Evolutionary conservation across 2,888 invertebrate genomes (phyloP), one percentile per base, ranked within the genome.

Genomic region (Odontomyia ornata): DNA sequence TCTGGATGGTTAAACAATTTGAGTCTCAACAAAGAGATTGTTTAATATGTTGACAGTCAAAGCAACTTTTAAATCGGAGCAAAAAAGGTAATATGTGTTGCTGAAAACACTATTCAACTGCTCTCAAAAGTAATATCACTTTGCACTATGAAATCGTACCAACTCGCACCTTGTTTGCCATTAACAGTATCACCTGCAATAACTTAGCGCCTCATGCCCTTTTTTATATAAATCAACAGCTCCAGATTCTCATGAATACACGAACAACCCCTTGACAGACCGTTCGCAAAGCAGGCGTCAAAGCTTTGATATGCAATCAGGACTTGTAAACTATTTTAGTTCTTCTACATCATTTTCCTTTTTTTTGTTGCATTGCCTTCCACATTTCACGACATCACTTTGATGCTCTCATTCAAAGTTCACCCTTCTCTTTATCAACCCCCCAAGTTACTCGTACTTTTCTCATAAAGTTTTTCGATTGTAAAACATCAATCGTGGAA

Each of bases 301-400:
- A 57, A 73, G 73, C 73, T 73, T 73, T 73, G 73, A 73, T 73
- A 73, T 60, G 60, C 30, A 73, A 73, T 73, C 73, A 73, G 43
- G 60, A 9, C 3, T 36, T 36, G 15, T 25, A 15, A 47, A 47
- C 21, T 43, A 18, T 69, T 30, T 46, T 15, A 47, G 69, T 69
- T 11, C 43, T 67, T 9, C 15, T 69, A 7, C 15, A 60, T 15
- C 3, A 23, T 1, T n/a, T 52, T 52, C 15, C 13, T 18, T 52
- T 18, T 9, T 36, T 9, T 36, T 36, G 3, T 5, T 9, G 36
- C 36, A 36, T 13, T 4, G 15, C 3, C 15, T 52, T n/a, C 4
- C 52, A 52, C 52, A 52, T 52, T 18, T 11, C 27, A 15, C 43
- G 21, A 18, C 69, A 69, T 46, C 21, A 25, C 69, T 47, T 13